Evolutionary conservation across 1,140 invertebrate genomes (phyloP), one percentile per base, ranked within the genome.

Genomic region (Pseudobourletiella spinata): DNA sequence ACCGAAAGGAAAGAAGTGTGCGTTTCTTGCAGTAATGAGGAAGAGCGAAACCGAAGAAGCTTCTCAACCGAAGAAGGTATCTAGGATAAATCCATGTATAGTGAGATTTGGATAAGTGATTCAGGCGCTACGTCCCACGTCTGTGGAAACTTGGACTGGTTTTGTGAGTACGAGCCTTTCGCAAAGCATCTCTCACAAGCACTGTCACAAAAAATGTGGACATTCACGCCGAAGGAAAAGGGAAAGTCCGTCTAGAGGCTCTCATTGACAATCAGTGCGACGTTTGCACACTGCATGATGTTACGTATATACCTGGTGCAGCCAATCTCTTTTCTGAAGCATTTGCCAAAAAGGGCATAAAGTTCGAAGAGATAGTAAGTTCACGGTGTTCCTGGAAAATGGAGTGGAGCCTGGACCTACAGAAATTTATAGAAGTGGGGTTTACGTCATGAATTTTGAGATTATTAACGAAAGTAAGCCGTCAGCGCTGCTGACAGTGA

Each of bases 321-420:
- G 55, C 26, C 32, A 57, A 57, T 43, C n/a, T 57, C 2, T 57
- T 57, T 25, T 57, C 55, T 1, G 55, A 57, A 18, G 16, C 18
- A 2, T 24, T 42, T 24, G 18, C 3, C 28, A 57, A 42, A 42
- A 43, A 3, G 55, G 55, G 4, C 44, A 24, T 16, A 26, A 15
- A 1, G 29, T 57, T 3, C 39, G 24, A 6, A 57, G 55, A 43
- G 18, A 4, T 24, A 32, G 4, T 14, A 22, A 22, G 1, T 14
- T 15, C 3, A 57, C 55, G 0, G 3, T 22, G 30, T 58, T 11
- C 25, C 32, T 42, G 11, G 4, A 18, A 6, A 14, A 42, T 3
- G 18, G n/a, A 22, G 14, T 15, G 8, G 1, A 15, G 1, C 1
- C 30, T 35, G 55, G 55, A 1, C 55, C 55, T 3, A 43, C 16